Base-by-base conservation (phyloP, 2,888 invertebrate genomes). In the Leptodirus hochenwartii region DNA sequence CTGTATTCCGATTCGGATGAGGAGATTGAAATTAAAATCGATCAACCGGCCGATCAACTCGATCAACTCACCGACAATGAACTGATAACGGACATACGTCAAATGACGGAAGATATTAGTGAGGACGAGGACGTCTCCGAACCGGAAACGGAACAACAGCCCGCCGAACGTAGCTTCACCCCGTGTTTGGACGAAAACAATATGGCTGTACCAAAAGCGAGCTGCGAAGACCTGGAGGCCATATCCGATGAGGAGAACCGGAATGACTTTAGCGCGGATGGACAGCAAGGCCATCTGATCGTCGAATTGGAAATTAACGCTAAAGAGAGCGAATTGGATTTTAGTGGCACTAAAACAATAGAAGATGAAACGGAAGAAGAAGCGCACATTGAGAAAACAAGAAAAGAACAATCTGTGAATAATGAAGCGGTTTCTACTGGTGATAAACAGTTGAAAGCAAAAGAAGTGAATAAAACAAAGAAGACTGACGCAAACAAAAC, bases 231-330 rank as follows among this genome's bases (percentile, higher is more conserved):
- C 2, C 62, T 77, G 37, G 76, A 71, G 53, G 58, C 76, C 50
- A 76, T 78, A 40, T 78, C 78, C 1, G 74, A 74, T 45, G 76
- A 76, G 37, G 74, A 73, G 44, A 69, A 67, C n/a, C n/a, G n/a
- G 25, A 67, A 66, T 37, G 62, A 70, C 50, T 70, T 71, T 47
- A 68, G 69, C 30, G 70, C 55, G 5, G 54, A 56, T 35, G 54
- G 59, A 37, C 35, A 23, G n/a, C n/a, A n/a, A n/a, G n/a, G n/a
- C n/a, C n/a, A n/a, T n/a, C n/a, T n/a, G n/a, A n/a, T n/a, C n/a
- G n/a, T n/a, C 51, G 62, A 52, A 17, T 45, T 54, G 23, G 55
- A 50, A 44, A 50, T 49, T 27, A 56, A 55, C 36, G 55, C 55
- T 37, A 59, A 47, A 45, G 61, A 54, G 41, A 57, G 61, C 37